A percentile compares a stretch with the other conserved stretches of the same genome.
phyloP scores from a whole-genome alignment of 2,797 vertebrate species.

The Furcifer pardalis region DNA sequence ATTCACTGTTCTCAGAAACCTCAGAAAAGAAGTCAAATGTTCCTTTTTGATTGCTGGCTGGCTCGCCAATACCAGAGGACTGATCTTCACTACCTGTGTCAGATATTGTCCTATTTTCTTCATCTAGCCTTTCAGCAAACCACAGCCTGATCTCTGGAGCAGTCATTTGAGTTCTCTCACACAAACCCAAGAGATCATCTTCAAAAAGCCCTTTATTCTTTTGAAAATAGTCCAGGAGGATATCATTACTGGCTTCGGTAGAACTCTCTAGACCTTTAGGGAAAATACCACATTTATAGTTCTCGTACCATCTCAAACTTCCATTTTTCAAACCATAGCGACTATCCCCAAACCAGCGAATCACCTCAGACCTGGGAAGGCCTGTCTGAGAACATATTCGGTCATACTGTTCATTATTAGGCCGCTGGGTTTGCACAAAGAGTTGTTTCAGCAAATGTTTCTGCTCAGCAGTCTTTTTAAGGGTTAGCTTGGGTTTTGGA shows the following conservation, averaged over 20 bases:
- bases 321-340: conserved; percentile 95
- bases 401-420: conserved; percentile 91
- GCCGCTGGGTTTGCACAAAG: conserved; percentile 94
- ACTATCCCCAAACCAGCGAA: conserved; percentile 96
- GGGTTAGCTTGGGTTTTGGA: conserved; percentile 71
- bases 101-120: conserved; percentile 63
- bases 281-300: conserved; percentile 83
- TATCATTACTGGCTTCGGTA: conserved; percentile 64
- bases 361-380: conserved; percentile 90
- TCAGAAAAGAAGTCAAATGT: conserved; percentile 54
- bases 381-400: conserved; percentile 85
- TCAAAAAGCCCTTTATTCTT: conserved; percentile 81
- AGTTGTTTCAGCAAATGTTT: conserved; percentile 92
- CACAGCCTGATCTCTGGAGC: conserved; percentile 87
- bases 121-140: conserved; percentile 82
- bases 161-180: conserved; percentile 82
- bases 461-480: conserved; percentile 92
- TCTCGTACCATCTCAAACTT: conserved; percentile 95
- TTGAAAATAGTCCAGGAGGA: conserved; percentile 85
- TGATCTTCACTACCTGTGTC: conserved; percentile 68
- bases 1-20: conserved; percentile 70
- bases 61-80: conserved; percentile 39
- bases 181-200: conserved; percentile 83
- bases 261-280: conserved; percentile 80
- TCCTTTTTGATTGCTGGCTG: conserved; percentile 42